A percentile compares a stretch with the other conserved stretches of the same genome.
These are phyloP conservation scores for Thaumatotibia leucotreta DNA, from an alignment of 1,140 invertebrate species.

Conservation along the genomic window DNA sequence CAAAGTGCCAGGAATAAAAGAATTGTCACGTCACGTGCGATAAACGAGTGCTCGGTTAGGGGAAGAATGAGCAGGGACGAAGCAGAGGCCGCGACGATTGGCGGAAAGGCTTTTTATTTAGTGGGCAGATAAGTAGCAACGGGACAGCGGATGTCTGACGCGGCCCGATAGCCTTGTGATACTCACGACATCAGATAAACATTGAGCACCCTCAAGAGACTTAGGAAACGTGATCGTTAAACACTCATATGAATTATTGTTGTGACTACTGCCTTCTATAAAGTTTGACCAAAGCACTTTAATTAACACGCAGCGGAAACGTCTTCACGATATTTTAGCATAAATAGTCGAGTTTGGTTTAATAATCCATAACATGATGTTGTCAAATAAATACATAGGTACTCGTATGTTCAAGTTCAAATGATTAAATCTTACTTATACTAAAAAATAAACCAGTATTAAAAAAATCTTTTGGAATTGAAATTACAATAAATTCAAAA, in stretches of 20 bases:
- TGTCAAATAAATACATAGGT: slow-evolving; percentile 63
- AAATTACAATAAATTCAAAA: too few relatives aligned
- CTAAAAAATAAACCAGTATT: too few relatives aligned
- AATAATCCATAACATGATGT: too few relatives aligned
- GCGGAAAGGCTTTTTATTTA: slow-evolving; percentile 44
- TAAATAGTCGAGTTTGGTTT: slow-evolving; percentile 34
- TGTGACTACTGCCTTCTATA: slow-evolving; percentile 62
- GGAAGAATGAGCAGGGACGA: slow-evolving; percentile 26
- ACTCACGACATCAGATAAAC: slow-evolving; percentile 63
- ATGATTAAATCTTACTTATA: too few relatives aligned
- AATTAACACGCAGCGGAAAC: slow-evolving; percentile 61
- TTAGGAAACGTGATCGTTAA: slow-evolving; percentile 48
- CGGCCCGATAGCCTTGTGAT: slow-evolving; percentile 32
- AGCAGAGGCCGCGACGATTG: slow-evolving; percentile 23
- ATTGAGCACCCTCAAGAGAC: slow-evolving; percentile 32
- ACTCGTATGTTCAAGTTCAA: too few relatives aligned
- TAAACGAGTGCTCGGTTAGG: slow-evolving; percentile 34
- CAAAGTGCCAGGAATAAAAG: slow-evolving; percentile 54
- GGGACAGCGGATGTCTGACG: slow-evolving; percentile 43
- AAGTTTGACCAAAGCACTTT: slow-evolving; percentile 50
- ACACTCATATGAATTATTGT: slow-evolving; percentile 56
- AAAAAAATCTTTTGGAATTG: too few relatives aligned
- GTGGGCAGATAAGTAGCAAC: slow-evolving; percentile 41
- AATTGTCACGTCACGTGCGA: slow-evolving; percentile 56
- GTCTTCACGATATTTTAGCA: slow-evolving; percentile 31